Conservation (phyloP, 2,113 vertebrate species). For the Vanacampus margaritifer region DNA sequence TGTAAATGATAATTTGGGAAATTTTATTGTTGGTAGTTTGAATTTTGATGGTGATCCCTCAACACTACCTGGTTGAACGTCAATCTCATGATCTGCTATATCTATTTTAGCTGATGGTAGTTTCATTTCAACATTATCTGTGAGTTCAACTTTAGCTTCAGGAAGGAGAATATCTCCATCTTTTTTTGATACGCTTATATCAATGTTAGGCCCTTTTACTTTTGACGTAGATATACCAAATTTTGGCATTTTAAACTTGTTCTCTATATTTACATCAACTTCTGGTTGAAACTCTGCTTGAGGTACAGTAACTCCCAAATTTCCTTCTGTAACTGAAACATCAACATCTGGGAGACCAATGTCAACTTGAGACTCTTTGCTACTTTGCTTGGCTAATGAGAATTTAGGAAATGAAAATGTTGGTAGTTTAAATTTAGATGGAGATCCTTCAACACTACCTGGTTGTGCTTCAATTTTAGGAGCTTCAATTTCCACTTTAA, state of each 20-base stretch:
- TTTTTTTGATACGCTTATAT: conserved; percentile 15
- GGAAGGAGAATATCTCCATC: conserved; percentile 1
- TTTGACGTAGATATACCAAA: background rate
- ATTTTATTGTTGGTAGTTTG: background rate
- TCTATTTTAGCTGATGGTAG: conserved; percentile 18
- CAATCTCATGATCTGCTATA: conserved; percentile 11
- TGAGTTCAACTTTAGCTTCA: conserved; percentile 15
- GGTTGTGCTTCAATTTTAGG: background rate
- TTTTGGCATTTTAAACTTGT: background rate
- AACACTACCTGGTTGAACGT: conserved; percentile 11
- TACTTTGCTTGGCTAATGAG: conserved; percentile 35
- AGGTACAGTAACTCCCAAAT: background rate
- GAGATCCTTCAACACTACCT: conserved; percentile 8
- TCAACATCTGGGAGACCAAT: background rate
- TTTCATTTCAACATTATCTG: conserved; percentile 22
- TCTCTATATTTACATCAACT: background rate
- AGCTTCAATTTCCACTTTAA: background rate
- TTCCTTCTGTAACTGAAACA: conserved; percentile 21
- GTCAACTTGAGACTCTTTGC: conserved; percentile 37
- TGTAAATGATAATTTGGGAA: background rate
- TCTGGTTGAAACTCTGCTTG: background rate
- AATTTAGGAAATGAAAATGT: conserved; percentile 37
- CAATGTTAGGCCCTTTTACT: conserved; percentile 9
- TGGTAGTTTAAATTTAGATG: conserved; percentile 51
- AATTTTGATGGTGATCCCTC: conserved; percentile 9